phyloP scores from a whole-genome alignment of 2,888 invertebrate species.

The Oeneis ivallda region DNA sequence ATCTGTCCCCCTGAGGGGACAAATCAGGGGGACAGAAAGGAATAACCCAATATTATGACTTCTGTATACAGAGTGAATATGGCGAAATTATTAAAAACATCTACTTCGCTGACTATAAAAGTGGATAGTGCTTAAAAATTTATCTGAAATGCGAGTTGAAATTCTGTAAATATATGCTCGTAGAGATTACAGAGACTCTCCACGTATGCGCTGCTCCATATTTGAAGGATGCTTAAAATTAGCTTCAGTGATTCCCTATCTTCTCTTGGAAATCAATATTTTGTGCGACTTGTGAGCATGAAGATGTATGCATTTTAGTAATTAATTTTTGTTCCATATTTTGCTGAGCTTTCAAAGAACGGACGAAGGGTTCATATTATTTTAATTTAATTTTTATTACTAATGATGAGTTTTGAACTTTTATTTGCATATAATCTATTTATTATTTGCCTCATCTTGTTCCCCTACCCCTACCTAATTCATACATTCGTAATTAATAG shows the following conservation, averaged over 20 bases:
- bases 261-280: conserved; percentile 13
- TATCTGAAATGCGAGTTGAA: conserved; percentile 26
- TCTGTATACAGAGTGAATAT: conserved; percentile 7
- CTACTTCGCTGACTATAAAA: conserved; percentile 30
- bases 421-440: no score
- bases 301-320: neutral
- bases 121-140: conserved; percentile 28
- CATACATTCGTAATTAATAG: no score
- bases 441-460: no score
- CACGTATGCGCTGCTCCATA: conserved; percentile 13
- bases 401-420: no score
- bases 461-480: no score
- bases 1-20: no score
- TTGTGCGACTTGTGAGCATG: neutral
- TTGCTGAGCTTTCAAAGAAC: neutral
- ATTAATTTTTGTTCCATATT: neutral
- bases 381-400: no score
- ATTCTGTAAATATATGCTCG: conserved; percentile 26
- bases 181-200: conserved; percentile 10
- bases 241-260: conserved; percentile 10
- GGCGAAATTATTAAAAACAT: conserved; percentile 34
- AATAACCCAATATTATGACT: no score
- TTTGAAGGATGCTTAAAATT: conserved; percentile 18
- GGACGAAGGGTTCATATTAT: no score
- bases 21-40: no score